Evolutionary conservation across 2,888 invertebrate genomes (phyloP), one percentile per base, ranked within the genome.

Genomic region (Cryptops parisi): DNA sequence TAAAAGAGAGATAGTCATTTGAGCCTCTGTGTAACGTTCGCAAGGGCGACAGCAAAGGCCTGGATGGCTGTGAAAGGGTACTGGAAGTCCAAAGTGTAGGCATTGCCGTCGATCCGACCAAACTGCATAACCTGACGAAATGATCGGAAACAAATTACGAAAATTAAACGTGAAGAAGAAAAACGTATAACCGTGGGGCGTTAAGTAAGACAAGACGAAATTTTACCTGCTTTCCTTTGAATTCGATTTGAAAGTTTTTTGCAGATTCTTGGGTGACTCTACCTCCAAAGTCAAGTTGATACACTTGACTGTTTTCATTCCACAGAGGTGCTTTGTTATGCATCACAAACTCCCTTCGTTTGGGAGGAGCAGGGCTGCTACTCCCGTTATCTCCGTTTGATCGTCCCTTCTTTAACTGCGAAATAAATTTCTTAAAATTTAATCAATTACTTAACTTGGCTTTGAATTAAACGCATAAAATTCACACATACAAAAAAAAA

Each of bases 251-350:
- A 70, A 98, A 98, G 74, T 98, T 98, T 72, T 98, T 98, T 17
- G 97, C 97, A 43, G 94, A 96, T 70, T 98, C 97, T 71, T 97
- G 97, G 2, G 97, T 98, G 55, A 98, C 98, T 60, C 98, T 76
- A 12, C 98, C 98, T 3, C 97, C 97, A 73, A 98, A 98, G 73
- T 98, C 98, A 44, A 98, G 76, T 68, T 97, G 97, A 72, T 97
- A 98, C 15, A 98, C 97, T 71, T 98, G 97, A 67, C 90, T 93
- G 71, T 87, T 88, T 72, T 98, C 97, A 70, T 98, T 98, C 98
- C 98, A 98, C 79, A 93, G 83, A 15, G 93, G 93, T 6, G 84
- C 82, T 71, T 98, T 97, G 72, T 98, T 98, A 72, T 94, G 91
- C 87, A 96, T 90, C 46, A 90, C 80, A 64, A 93, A 85, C 71